Base-by-base conservation (phyloP, 1,140 invertebrate genomes). In the Grapholita molesta region DNA sequence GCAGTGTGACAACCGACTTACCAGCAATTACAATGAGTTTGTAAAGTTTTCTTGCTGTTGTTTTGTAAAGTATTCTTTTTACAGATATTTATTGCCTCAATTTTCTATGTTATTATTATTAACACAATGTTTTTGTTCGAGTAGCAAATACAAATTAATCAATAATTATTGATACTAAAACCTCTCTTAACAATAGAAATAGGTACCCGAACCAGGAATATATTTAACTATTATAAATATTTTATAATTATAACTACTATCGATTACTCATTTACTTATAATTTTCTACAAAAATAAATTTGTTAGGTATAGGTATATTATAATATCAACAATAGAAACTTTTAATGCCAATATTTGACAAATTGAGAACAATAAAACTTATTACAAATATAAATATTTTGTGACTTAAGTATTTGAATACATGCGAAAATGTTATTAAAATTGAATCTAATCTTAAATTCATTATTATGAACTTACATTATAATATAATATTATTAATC, bases 271-370 rank as follows among this genome's bases (percentile, higher is more conserved):
- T 65, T 75, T 69, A 65, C 66, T 68, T 28, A 70, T 67, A 70
- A 71, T 32, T 32, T 25, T 75, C 68, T 75, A 78, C 70, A 78
- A 78, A 78, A 78, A 78, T 78, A 78, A 75, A 52, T 73, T 74
- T 68, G 28, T 61, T 61, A 61, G 55, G 5, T 61, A 61, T 68
- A 70, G 69, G 57, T 66, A 65, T 35, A 65, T 73, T 70, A 69
- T 69, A 74, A 73, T 75, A 71, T 73, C 66, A 73, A 72, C 70
- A 67, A 66, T 68, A 71, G 67, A 76, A 67, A 73, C 68, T 74
- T 32, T 30, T n/a, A 61, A 61, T 61, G 28, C n/a, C 25, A 57
- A 25, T 57, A 28, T 61, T 30, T 61, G 30, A 61, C 42, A 48
- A 61, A 61, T 55, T 32, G 25, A 30, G 55, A 15, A 15, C 32